phyloP scores from a whole-genome alignment of 2,888 invertebrate genomes.

The Crepidodera aurea region DNA sequence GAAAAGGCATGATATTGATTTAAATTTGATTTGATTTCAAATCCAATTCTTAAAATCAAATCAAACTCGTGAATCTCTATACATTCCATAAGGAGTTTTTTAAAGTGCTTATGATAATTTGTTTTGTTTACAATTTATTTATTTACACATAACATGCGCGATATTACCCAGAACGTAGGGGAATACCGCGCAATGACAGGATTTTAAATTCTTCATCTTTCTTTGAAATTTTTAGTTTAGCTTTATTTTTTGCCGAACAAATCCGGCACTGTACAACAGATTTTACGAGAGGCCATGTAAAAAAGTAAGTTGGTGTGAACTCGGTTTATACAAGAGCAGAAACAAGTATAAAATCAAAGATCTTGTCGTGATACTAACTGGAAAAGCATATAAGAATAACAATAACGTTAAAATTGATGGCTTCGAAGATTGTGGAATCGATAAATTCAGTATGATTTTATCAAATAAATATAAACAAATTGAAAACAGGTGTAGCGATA shows the following conservation, averaged over 20 bases:
- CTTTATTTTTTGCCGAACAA: too few species aligned
- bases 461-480: conserved; percentile 14
- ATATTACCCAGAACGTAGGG: not conserved
- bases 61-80: too few species aligned
- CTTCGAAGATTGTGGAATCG: conserved; percentile 15
- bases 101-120: not conserved
- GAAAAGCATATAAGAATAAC: conserved; percentile 24
- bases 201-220: not conserved
- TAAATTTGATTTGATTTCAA: too few species aligned
- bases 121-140: too few species aligned
- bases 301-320: conserved; percentile 11
- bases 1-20: too few species aligned
- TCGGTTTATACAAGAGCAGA: conserved; percentile 13
- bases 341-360: conserved; percentile 33
- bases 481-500: conserved; percentile 13
- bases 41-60: too few species aligned
- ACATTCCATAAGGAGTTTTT: too few species aligned
- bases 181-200: not conserved
- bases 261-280: not conserved
- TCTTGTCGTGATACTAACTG: conserved; percentile 24
- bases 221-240: too few species aligned
- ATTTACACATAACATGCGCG: not conserved
- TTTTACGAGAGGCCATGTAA: conserved; percentile 2
- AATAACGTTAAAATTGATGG: conserved; percentile 26
- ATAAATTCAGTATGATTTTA: conserved; percentile 14